phyloP scores from a whole-genome alignment of 2,113 vertebrate genomes.

The Oryzias javanicus region DNA sequence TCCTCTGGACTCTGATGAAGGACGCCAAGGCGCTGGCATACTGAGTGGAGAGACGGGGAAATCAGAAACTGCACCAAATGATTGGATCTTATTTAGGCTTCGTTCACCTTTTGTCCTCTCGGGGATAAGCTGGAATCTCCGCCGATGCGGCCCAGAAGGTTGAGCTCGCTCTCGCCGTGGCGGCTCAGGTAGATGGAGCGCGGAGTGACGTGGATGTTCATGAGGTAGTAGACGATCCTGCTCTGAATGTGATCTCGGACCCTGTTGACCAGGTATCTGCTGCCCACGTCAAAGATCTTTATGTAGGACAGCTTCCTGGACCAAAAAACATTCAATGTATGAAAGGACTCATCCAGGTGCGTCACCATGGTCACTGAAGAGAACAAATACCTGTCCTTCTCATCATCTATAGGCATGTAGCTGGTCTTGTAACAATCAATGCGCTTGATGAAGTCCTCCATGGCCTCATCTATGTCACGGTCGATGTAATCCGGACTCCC shows the following conservation, averaged over 20 bases:
- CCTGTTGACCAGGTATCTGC: constrained; percentile 83
- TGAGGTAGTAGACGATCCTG: constrained; percentile 89
- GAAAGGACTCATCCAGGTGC: background rate
- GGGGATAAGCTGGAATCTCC: constrained; percentile 82
- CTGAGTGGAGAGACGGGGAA: constrained; percentile 55
- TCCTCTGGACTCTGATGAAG: constrained; percentile 83
- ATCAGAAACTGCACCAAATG: background rate
- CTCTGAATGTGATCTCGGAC: constrained; percentile 91
- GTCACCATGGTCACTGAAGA: background rate
- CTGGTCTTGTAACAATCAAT: constrained; percentile 84
- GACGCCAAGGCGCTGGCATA: constrained; percentile 78
- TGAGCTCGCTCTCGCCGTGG: constrained; percentile 89
- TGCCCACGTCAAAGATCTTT: constrained; percentile 89
- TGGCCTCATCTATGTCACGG: constrained; percentile 80
- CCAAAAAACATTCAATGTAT: fast-evolving
- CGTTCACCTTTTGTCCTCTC: constrained; percentile 76
- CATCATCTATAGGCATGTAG: constrained; percentile 84
- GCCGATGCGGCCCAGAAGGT: constrained; percentile 82
- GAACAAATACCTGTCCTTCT: constrained; percentile 80
- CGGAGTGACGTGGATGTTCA: constrained; percentile 90
- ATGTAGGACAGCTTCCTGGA: constrained; percentile 86
- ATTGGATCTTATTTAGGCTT: background rate
- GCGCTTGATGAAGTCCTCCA: constrained; percentile 84
- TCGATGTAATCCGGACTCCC: constrained; percentile 87
- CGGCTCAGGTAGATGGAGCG: constrained; percentile 88